A percentile compares a stretch with the other conserved stretches of the same genome.
These are phyloP conservation scores for Chiroxiphia lanceolata DNA, from an alignment of 2,797 vertebrate species.

Conservation along the genomic window DNA sequence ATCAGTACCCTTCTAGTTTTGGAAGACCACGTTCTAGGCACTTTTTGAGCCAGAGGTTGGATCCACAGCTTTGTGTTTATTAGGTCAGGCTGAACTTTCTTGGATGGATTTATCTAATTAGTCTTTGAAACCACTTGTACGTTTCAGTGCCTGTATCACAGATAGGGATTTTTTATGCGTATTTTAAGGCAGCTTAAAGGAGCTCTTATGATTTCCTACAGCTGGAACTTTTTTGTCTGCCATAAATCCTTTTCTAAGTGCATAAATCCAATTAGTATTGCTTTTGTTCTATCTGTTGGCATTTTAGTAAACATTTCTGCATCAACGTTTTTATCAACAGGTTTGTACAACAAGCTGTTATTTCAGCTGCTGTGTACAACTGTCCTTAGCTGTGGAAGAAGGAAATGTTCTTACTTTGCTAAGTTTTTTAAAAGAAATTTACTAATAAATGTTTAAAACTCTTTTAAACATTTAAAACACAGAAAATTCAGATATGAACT, in stretches of 20 bases:
- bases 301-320: conserved; percentile 2
- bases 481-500: background rate
- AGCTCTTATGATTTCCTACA: background rate
- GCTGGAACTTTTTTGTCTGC: background rate
- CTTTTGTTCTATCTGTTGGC: background rate
- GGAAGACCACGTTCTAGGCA: background rate
- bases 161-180: background rate
- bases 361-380: background rate
- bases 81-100: conserved; percentile 23
- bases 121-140: conserved; percentile 8
- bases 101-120: conserved; percentile 30
- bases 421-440: background rate
- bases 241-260: background rate
- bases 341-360: conserved; percentile 4
- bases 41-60: background rate
- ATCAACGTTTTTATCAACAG: conserved; percentile 24
- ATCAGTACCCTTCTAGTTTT: background rate
- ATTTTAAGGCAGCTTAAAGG: background rate
- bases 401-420: background rate
- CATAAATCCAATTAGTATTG: conserved; percentile 22
- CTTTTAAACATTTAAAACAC: background rate
- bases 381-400: background rate
- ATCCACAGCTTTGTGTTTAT: background rate
- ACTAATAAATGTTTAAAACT: background rate
- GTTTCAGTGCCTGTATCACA: background rate